Conservation (phyloP, 2,797 vertebrate species). For the Sardinella longiceps region DNA sequence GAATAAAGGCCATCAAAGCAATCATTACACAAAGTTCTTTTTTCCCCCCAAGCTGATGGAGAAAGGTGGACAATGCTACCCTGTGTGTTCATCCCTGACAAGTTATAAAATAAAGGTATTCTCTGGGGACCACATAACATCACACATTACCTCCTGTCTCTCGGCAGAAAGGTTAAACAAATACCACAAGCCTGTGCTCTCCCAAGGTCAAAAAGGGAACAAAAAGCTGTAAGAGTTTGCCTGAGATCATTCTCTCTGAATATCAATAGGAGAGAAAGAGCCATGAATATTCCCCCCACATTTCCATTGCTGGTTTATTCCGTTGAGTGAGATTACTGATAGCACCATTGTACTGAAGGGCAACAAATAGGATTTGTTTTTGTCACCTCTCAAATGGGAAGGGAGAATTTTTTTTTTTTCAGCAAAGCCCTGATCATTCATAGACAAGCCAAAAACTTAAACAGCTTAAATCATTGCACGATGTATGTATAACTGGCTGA, state of each 20-base stretch:
- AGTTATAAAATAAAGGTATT: background rate
- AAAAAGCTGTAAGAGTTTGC: constrained; percentile 41
- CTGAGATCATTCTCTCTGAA: constrained; percentile 33
- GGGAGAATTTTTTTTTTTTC: constrained; percentile 9
- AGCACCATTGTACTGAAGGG: constrained; percentile 56
- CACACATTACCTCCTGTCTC: constrained; percentile 31
- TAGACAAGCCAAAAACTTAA: background rate
- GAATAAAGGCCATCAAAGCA: background rate
- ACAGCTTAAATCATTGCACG: background rate
- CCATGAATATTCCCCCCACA: constrained; percentile 51
- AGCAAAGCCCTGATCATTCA: background rate
- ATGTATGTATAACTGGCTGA: background rate
- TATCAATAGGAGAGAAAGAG: constrained; percentile 40
- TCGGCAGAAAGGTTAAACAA: constrained; percentile 30
- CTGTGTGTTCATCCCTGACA: background rate
- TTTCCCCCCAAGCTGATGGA: background rate
- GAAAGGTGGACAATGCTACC: background rate
- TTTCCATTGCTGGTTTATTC: constrained; percentile 35
- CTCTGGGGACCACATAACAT: background rate
- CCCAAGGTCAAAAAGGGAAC: constrained; percentile 44
- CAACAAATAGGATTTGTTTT: constrained; percentile 52
- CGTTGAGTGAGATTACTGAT: constrained; percentile 45
- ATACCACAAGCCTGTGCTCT: constrained; percentile 42
- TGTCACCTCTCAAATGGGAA: constrained; percentile 26
- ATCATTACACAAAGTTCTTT: background rate